phyloP scores from a whole-genome alignment of 2,888 invertebrate genomes.

The Metellina segmentata region DNA sequence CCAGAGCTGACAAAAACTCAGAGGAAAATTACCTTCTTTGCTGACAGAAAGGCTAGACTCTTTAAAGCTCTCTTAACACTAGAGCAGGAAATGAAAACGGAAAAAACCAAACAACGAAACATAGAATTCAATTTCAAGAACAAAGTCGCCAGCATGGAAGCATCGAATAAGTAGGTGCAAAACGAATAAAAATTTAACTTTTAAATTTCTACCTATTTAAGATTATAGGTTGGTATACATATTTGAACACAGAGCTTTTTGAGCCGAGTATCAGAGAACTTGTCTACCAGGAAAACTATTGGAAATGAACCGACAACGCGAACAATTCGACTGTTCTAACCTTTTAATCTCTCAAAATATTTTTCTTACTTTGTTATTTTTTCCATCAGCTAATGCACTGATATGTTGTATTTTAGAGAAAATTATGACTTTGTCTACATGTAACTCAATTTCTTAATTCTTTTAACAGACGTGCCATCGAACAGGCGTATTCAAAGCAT shows the following conservation, averaged over 20 bases:
- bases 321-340: no score
- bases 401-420: no score
- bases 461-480: not conserved
- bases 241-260: not conserved
- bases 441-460: not conserved
- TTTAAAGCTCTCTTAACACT: constrained; percentile 1
- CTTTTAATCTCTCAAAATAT: not conserved
- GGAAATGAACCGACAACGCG: no score
- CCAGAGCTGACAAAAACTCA: constrained; percentile 60
- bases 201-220: not conserved
- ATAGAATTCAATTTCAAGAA: constrained; percentile 6
- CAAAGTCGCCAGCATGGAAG: constrained; percentile 15
- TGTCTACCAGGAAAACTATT: no score
- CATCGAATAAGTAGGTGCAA: constrained; percentile 25
- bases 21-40: constrained; percentile 13
- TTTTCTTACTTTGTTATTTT: no score
- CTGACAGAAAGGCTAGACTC: constrained; percentile 11
- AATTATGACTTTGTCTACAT: not conserved
- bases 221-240: not conserved
- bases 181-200: not conserved
- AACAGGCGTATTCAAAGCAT: constrained; percentile 1
- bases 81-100: constrained; percentile 31
- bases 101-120: not conserved
- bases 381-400: no score
- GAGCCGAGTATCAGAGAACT: no score